Conservation (phyloP, 2,113 vertebrate genomes). For the Aphyosemion australe region DNA sequence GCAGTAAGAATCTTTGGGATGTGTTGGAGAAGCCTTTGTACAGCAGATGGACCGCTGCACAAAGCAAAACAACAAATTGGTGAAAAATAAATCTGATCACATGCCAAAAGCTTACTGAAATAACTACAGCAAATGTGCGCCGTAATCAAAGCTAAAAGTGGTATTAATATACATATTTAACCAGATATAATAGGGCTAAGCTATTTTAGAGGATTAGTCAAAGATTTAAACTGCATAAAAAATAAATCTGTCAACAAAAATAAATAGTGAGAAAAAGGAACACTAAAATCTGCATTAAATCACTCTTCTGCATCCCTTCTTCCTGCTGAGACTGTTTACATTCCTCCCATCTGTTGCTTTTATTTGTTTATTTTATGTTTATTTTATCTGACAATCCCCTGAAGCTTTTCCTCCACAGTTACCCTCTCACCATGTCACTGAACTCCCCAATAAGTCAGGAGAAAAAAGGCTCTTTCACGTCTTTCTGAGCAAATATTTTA, state of each 20-base stretch:
- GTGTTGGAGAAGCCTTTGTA: no score
- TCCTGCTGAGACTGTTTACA: constrained; percentile 60
- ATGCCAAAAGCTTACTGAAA: no score
- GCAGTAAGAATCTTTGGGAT: no score
- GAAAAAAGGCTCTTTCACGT: constrained; percentile 6
- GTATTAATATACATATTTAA: no score
- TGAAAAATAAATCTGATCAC: no score
- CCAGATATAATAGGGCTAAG: no score
- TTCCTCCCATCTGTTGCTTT: constrained; percentile 61
- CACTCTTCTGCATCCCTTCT: constrained; percentile 30
- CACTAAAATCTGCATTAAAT: constrained; percentile 10
- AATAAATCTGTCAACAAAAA: neutral
- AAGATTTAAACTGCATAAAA: no score
- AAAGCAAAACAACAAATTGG: no score
- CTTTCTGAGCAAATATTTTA: neutral
- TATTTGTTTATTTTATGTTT: constrained; percentile 68
- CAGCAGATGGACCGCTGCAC: no score
- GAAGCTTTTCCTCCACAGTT: neutral
- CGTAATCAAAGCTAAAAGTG: no score
- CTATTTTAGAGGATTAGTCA: no score
- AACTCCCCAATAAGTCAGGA: constrained; percentile 21
- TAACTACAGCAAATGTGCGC: no score
- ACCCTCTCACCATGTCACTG: constrained; percentile 19
- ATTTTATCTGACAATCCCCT: constrained; percentile 52
- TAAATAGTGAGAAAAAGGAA: neutral